Conservation (phyloP, 2,113 vertebrate genomes). For the Saguinus midas region DNA sequence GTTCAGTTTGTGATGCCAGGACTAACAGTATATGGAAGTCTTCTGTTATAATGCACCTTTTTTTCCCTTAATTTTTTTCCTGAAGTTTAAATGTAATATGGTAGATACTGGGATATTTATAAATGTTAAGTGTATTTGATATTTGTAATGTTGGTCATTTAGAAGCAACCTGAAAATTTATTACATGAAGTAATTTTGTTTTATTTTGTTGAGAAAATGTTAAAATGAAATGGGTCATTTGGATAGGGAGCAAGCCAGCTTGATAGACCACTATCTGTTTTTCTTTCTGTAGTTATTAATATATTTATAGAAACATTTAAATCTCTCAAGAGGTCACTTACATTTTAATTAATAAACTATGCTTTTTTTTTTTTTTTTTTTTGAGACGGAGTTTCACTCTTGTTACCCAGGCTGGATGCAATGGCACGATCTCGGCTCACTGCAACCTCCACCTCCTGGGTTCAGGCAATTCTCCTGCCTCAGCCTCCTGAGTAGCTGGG, state of each 20-base stretch:
- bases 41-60: background rate
- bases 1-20: background rate
- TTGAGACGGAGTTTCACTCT: too few relatives aligned
- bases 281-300: conserved; percentile 31
- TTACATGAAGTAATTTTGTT: background rate
- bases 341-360: conserved; percentile 14
- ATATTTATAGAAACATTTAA: conserved; percentile 36
- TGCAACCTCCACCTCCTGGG: too few relatives aligned
- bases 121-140: background rate
- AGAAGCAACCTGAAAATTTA: background rate
- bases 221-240: conserved; percentile 37
- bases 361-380: background rate
- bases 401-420: too few relatives aligned
- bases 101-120: background rate
- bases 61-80: background rate
- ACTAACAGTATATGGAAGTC: background rate
- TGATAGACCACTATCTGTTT: background rate
- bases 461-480: too few relatives aligned
- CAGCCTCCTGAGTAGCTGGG: too few relatives aligned
- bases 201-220: conserved; percentile 34
- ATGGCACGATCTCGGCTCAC: too few relatives aligned
- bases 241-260: background rate
- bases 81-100: conserved; percentile 40
- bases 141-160: conserved; percentile 38
- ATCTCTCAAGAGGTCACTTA: conserved; percentile 2